Conservation (phyloP, 2,797 vertebrate genomes). For the Diglossa cyanea region DNA sequence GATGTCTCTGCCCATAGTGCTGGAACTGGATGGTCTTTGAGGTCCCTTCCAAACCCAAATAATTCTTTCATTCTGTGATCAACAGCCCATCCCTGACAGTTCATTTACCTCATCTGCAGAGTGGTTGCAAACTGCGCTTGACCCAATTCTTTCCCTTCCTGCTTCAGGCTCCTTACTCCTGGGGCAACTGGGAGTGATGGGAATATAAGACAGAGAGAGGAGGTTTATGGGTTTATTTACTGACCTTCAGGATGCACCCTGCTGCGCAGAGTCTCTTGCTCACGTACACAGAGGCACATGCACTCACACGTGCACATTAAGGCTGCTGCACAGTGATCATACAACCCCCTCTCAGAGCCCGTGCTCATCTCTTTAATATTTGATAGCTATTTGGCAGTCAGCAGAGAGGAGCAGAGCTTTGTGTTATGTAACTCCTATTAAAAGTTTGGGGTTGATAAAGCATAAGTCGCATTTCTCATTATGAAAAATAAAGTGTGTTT, state of each 20-base stretch:
- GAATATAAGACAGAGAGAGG: neutral
- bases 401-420: constrained; percentile 23
- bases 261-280: neutral
- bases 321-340: neutral
- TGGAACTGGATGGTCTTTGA: neutral
- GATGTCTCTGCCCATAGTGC: neutral
- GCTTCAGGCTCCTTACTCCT: neutral
- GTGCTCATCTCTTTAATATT: constrained; percentile 36
- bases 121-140: neutral
- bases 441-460: constrained; percentile 41
- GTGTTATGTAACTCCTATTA: constrained; percentile 35
- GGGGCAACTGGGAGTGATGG: neutral
- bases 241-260: neutral
- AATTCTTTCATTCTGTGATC: neutral
- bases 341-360: neutral
- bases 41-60: neutral
- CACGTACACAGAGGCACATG: neutral
- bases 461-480: neutral
- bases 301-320: neutral
- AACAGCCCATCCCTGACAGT: neutral
- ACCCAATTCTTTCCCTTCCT: neutral
- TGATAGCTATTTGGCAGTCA: constrained; percentile 43
- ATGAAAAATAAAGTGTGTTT: constrained; percentile 26
- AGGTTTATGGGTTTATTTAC: neutral
- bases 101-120: neutral